A percentile compares a stretch with the other conserved stretches of the same genome.
phyloP scores from a whole-genome alignment of 2,113 vertebrate genomes.

The Nothoprocta perdicaria region DNA sequence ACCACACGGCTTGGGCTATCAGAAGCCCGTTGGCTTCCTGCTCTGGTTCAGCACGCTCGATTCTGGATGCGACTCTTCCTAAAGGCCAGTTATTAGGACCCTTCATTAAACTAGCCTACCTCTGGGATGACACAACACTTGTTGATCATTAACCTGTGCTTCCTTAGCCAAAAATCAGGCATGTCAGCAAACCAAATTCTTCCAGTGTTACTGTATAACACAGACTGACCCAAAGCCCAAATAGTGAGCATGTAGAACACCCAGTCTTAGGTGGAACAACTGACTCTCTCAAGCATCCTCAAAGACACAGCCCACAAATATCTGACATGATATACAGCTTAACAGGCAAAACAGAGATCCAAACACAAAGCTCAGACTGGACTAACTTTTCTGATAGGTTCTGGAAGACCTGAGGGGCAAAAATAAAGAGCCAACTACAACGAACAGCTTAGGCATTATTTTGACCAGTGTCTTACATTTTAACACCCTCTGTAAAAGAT shows the following conservation, averaged over 20 bases:
- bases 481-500: not conserved
- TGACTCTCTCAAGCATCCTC: not conserved
- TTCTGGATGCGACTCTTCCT: not conserved
- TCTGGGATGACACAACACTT: not conserved
- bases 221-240: not conserved
- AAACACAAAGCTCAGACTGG: not conserved
- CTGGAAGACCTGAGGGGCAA: not conserved
- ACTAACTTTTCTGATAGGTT: not conserved
- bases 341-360: not conserved
- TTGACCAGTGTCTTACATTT: slow-evolving; percentile 14
- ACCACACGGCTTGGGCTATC: not conserved
- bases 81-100: not conserved
- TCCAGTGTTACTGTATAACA: not conserved
- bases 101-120: not conserved
- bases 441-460: slow-evolving; percentile 29
- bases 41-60: not conserved
- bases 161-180: not conserved
- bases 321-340: not conserved
- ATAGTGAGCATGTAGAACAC: not conserved
- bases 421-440: slow-evolving; percentile 46
- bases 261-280: not conserved
- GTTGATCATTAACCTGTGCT: not conserved
- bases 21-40: not conserved
- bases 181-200: not conserved
- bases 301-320: not conserved